phyloP scores from a whole-genome alignment of 2,888 invertebrate genomes.

The Hemistola chrysoprasaria region DNA sequence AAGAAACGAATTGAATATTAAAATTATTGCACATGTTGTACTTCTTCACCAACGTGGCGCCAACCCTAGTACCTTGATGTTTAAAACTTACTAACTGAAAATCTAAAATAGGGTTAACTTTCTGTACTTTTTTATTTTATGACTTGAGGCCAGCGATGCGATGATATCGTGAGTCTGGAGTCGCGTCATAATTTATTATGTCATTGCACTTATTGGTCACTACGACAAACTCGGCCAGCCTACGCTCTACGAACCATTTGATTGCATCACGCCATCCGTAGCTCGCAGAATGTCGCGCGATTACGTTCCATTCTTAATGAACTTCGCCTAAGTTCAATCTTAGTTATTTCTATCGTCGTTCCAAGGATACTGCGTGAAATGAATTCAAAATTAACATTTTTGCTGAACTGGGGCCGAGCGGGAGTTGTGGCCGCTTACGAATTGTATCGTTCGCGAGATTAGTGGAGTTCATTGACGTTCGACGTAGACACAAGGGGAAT shows the following conservation, averaged over 20 bases:
- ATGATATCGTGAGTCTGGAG: constrained; percentile 4
- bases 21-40: too few relatives aligned
- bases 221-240: constrained; percentile 46
- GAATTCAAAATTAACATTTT: constrained; percentile 55
- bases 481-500: constrained; percentile 34
- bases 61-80: too few relatives aligned
- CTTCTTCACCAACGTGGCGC: too few relatives aligned
- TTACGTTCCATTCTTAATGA: constrained; percentile 48
- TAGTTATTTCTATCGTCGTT: constrained; percentile 46
- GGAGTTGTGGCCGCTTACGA: constrained; percentile 7
- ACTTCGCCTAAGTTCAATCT: constrained; percentile 48
- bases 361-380: constrained; percentile 45
- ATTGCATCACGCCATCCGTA: constrained; percentile 42
- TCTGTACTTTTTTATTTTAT: too few relatives aligned
- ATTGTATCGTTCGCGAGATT: constrained; percentile 47
- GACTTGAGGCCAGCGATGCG: too few relatives aligned
- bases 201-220: constrained; percentile 43
- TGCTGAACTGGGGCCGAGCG: constrained; percentile 26
- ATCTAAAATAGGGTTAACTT: too few relatives aligned
- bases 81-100: too few relatives aligned
- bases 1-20: too few relatives aligned
- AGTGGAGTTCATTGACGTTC: constrained; percentile 75
- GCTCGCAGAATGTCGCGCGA: constrained; percentile 37
- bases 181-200: constrained; percentile 38
- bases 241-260: constrained; percentile 36